A percentile compares a stretch with the other conserved stretches of the same genome.
Evolutionary conservation across 2,797 vertebrate genomes (phyloP).

Genomic region (Trichosurus vulpecula): DNA sequence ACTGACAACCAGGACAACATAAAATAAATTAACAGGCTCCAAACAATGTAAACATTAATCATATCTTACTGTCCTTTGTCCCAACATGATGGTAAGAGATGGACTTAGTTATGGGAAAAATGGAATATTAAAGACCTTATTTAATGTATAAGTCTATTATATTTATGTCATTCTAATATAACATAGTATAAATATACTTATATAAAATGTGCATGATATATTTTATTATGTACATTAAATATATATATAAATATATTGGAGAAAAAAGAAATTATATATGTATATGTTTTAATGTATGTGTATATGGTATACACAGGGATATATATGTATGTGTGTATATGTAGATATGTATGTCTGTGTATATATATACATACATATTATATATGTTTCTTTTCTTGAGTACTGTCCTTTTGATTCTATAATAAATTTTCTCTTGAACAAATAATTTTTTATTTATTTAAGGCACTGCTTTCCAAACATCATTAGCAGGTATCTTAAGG

Average conservation of each 20-base stretch:
- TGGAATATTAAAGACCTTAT: conserved; percentile 24
- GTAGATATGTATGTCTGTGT: neutral
- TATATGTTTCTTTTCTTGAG: neutral
- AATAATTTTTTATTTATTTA: neutral
- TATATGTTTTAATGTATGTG: too few relatives aligned
- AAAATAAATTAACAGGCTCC: conserved; percentile 27
- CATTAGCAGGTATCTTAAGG: neutral
- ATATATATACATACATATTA: too few relatives aligned
- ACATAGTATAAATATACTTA: neutral
- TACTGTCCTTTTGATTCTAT: neutral
- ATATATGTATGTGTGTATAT: too few relatives aligned
- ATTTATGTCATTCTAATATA: neutral
- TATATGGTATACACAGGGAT: too few relatives aligned
- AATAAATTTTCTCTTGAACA: neutral
- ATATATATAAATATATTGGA: neutral
- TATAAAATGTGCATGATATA: neutral
- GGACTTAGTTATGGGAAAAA: conserved; percentile 27
- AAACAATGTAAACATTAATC: conserved; percentile 10
- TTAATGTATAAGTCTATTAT: neutral
- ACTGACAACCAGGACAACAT: conserved; percentile 25
- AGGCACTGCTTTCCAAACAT: neutral
- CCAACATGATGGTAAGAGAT: neutral
- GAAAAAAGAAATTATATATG: neutral
- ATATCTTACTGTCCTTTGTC: neutral
- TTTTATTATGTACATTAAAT: neutral